Evolutionary conservation across 2,113 vertebrate species (phyloP), one percentile per base, ranked within the genome.

Genomic region (Pardalotus punctatus): DNA sequence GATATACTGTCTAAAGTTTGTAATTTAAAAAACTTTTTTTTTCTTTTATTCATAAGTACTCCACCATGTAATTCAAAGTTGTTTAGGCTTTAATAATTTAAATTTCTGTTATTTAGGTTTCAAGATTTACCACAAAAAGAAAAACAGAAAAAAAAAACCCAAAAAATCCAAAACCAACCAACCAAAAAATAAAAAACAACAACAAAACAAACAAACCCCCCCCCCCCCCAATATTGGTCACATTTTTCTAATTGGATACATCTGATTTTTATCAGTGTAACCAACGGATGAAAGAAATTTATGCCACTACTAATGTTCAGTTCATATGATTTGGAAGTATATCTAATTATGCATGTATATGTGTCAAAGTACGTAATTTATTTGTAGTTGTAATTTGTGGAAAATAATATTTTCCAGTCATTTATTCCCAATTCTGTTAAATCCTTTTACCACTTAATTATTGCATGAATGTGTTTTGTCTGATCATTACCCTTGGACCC

Each of bases 201-300:
- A n/a, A n/a, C n/a, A n/a, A n/a, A n/a, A n/a, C n/a, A n/a, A n/a
- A n/a, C n/a, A n/a, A n/a, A n/a, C n/a, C n/a, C n/a, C n/a, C n/a
- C n/a, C 36, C 24, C 2, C 4, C 3, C 65, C 14, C 10, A 69
- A 7, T 47, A 40, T 70, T 54, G 2, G 7, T 35, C 10, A 16
- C 1, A 16, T 33, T 67, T 82, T 69, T 76, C 23, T 31, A 8
- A 33, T 69, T 0, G 0, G 22, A 11, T 67, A 8, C 2, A 31
- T 54, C 60, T 71, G 10, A 38, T 54, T n/a, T 47, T 1, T 67
- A 25, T 60, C 20, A 53, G 7, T 61, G 9, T 31, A 77, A 40
- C 47, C 21, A 65, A 3, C 48, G 29, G 3, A 57, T 31, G 35
- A 61, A 69, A 86, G 19, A 72, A 85, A 69, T 35, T 51, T 17